phyloP scores from a whole-genome alignment of 2,888 invertebrate genomes.

The Lycia hirtaria region DNA sequence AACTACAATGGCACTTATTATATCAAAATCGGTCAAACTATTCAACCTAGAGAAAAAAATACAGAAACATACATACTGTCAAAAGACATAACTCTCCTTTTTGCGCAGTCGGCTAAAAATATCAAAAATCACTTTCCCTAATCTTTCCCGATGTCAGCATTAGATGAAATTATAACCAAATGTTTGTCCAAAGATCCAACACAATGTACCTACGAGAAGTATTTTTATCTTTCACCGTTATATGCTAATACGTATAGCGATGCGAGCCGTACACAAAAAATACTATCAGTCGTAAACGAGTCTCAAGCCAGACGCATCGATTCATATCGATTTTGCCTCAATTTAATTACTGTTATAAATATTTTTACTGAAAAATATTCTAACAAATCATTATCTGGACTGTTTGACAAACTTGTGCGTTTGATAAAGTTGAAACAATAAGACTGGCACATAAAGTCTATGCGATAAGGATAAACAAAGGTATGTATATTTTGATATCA shows the following conservation, averaged over 20 bases:
- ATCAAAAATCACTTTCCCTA: too few species aligned
- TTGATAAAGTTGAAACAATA: neutral
- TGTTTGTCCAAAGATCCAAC: constrained; percentile 38
- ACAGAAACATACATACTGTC: too few species aligned
- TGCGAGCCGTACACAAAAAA: constrained; percentile 41
- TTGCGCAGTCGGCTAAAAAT: too few species aligned
- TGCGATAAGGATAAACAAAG: constrained; percentile 1
- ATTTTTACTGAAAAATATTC: too few species aligned
- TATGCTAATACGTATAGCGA: constrained; percentile 63
- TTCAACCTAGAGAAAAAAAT: too few species aligned
- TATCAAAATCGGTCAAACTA: too few species aligned
- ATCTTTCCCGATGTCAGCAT: neutral
- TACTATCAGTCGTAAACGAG: constrained; percentile 32
- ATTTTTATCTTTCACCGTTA: constrained; percentile 73
- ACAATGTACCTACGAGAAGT: constrained; percentile 52
- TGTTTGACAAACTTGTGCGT: neutral
- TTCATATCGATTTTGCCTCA: constrained; percentile 19
- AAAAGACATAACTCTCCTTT: too few species aligned
- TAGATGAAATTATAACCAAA: constrained; percentile 13
- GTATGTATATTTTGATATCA: too few species aligned
- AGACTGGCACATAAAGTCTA: too few species aligned
- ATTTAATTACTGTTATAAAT: neutral
- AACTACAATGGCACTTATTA: too few species aligned
- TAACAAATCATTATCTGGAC: too few species aligned
- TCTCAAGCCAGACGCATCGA: constrained; percentile 33